Evolutionary conservation across 2,888 invertebrate species (phyloP).

Genomic region (Drosophila rubida): DNA sequence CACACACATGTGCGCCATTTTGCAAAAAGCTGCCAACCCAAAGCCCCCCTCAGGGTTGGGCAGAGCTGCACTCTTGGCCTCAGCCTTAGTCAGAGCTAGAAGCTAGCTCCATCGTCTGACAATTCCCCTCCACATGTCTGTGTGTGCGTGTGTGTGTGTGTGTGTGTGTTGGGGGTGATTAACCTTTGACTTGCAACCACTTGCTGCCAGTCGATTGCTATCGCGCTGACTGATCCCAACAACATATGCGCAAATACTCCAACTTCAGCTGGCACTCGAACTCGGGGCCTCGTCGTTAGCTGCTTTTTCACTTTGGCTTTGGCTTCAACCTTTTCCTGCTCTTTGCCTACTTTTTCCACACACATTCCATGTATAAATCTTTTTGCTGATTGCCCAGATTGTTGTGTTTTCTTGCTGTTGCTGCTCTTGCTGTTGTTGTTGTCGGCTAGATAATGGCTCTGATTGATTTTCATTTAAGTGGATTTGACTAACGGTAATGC

Average conservation of each 20-base stretch:
- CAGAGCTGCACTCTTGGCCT: slow-evolving; percentile 19
- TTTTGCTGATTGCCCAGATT: slow-evolving; percentile 46
- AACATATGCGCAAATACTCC: slow-evolving; percentile 46
- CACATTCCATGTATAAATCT: slow-evolving; percentile 27
- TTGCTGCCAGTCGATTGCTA: slow-evolving; percentile 57
- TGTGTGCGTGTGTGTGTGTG: slow-evolving; percentile 19
- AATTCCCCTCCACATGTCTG: neutral
- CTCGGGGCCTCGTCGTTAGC: neutral
- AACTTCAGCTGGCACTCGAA: slow-evolving; percentile 1
- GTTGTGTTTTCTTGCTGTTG: neutral
- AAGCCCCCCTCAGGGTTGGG: slow-evolving; percentile 43
- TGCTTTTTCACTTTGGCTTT: slow-evolving; percentile 26
- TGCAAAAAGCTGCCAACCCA: slow-evolving; percentile 63
- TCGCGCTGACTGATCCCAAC: slow-evolving; percentile 52
- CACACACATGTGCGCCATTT: slow-evolving; percentile 59
- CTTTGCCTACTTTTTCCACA: slow-evolving; percentile 35
- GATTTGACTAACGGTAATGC: slow-evolving; percentile 67
- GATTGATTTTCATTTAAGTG: slow-evolving; percentile 73
- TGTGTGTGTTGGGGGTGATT: slow-evolving; percentile 72
- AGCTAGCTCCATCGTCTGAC: slow-evolving; percentile 7
- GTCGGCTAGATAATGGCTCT: slow-evolving; percentile 57
- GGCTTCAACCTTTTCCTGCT: slow-evolving; percentile 27
- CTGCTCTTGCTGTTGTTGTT: slow-evolving; percentile 26
- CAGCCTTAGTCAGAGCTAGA: slow-evolving; percentile 26
- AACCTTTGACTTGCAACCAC: slow-evolving; percentile 71